A percentile compares a stretch with the other conserved stretches of the same genome.
Conservation (phyloP, 2,113 vertebrate species). For the Corydoras sp. region DNA sequence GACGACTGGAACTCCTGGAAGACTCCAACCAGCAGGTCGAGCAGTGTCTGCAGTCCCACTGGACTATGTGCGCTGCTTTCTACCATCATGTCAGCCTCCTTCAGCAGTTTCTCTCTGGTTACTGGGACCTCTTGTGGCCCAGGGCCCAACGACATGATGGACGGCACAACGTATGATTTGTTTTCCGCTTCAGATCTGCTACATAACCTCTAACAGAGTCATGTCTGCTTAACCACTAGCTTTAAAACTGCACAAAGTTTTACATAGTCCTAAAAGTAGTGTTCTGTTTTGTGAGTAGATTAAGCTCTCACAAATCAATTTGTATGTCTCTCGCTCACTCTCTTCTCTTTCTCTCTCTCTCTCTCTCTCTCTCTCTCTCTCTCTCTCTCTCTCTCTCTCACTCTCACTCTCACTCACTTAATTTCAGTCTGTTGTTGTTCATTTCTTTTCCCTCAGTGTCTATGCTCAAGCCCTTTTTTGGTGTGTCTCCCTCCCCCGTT, state of each 20-base stretch:
- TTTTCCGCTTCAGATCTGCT: no score
- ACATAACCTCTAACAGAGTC: no score
- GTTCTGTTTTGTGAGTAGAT: not conserved
- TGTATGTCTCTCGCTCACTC: no score
- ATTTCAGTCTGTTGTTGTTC: conserved; percentile 9
- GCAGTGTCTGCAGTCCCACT: conserved; percentile 72
- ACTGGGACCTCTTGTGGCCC: no score
- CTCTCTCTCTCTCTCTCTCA: not conserved
- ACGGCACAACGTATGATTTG: no score
- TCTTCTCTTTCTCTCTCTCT: not conserved
- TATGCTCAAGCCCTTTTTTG: conserved; percentile 63
- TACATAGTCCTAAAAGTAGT: no score
- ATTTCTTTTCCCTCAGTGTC: conserved; percentile 35
- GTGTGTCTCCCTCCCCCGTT: conserved; percentile 55
- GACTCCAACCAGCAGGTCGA: conserved; percentile 78
- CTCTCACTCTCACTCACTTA: not conserved
- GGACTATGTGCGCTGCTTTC: conserved; percentile 41
- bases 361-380: not conserved
- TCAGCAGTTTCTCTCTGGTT: no score
- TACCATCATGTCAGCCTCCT: no score
- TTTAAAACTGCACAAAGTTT: conserved; percentile 10
- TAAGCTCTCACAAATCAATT: conserved; percentile 18
- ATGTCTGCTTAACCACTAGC: not conserved
- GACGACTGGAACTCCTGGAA: conserved; percentile 74
- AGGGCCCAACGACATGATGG: no score